These are phyloP conservation scores for Conus canariensis DNA, from an alignment of 2,888 invertebrate genomes.

Conservation along the genomic window DNA sequence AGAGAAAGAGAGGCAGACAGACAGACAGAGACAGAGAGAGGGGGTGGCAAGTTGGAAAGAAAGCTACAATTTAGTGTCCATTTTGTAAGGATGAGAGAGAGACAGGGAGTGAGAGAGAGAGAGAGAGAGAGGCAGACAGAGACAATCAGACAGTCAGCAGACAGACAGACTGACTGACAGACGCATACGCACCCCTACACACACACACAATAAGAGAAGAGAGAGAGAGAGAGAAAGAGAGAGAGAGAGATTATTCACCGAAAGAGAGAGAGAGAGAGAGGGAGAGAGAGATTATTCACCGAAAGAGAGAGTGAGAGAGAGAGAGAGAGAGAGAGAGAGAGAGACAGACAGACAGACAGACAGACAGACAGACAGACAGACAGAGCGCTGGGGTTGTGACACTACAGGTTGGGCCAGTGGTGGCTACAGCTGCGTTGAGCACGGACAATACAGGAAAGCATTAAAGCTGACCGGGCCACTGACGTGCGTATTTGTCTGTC, in stretches of 20 bases:
- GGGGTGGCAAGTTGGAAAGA: not conserved
- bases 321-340: conserved; percentile 28
- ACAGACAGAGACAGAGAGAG: not conserved
- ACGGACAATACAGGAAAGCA: too few relatives aligned
- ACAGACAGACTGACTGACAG: not conserved
- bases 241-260: not conserved
- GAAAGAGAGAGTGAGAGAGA: conserved; percentile 19
- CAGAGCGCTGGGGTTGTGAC: not conserved
- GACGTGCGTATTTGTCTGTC: too few relatives aligned
- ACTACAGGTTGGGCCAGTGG: not conserved
- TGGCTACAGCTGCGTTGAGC: too few relatives aligned
- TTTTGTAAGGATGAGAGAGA: not conserved
- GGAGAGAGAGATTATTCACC: not conserved
- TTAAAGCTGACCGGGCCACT: too few relatives aligned
- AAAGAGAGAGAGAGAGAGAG: not conserved
- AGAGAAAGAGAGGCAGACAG: not conserved
- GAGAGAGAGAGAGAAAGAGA: not conserved
- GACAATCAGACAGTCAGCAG: not conserved
- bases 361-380: conserved; percentile 32
- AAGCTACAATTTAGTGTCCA: too few relatives aligned
- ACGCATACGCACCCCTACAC: not conserved
- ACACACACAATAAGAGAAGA: not conserved
- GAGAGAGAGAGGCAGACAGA: conserved; percentile 2
- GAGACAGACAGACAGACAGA: conserved; percentile 19
- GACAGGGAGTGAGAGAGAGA: not conserved